Conservation (phyloP, 2,888 invertebrate genomes). For the Periphyllus acericola region DNA sequence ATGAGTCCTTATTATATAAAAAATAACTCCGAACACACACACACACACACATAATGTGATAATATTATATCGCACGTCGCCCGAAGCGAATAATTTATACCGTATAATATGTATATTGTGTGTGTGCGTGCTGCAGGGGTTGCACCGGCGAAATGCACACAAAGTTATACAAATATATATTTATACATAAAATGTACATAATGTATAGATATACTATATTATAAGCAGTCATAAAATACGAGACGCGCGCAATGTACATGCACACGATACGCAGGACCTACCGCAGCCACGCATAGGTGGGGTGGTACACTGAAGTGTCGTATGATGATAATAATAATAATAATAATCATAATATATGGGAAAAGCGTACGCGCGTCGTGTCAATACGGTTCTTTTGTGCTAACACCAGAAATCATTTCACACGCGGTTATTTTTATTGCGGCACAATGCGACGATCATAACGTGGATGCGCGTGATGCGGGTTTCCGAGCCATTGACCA, state of each 20-base stretch:
- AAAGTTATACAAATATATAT: background rate
- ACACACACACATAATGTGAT: background rate
- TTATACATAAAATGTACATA: background rate
- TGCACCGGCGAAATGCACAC: background rate
- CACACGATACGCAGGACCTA: conserved; percentile 12
- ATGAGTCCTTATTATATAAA: no score
- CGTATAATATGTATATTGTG: background rate
- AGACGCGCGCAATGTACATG: background rate
- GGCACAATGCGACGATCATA: conserved; percentile 28
- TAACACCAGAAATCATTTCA: conserved; percentile 30
- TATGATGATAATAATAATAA: background rate
- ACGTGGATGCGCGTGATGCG: background rate
- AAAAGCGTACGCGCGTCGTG: conserved; percentile 30
- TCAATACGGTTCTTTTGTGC: conserved; percentile 42
- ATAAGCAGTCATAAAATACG: conserved; percentile 26
- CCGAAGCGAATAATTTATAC: conserved; percentile 37
- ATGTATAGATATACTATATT: background rate
- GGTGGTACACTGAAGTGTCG: background rate
- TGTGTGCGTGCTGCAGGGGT: background rate
- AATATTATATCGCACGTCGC: conserved; percentile 4
- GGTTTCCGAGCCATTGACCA: conserved; percentile 30
- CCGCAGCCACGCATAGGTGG: conserved; percentile 4
- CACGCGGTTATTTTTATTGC: conserved; percentile 42
- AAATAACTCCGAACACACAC: background rate
- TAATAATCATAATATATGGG: background rate